These are phyloP conservation scores for Enteromius radiatus DNA, from an alignment of 2,797 vertebrate genomes.

Conservation along the genomic window DNA sequence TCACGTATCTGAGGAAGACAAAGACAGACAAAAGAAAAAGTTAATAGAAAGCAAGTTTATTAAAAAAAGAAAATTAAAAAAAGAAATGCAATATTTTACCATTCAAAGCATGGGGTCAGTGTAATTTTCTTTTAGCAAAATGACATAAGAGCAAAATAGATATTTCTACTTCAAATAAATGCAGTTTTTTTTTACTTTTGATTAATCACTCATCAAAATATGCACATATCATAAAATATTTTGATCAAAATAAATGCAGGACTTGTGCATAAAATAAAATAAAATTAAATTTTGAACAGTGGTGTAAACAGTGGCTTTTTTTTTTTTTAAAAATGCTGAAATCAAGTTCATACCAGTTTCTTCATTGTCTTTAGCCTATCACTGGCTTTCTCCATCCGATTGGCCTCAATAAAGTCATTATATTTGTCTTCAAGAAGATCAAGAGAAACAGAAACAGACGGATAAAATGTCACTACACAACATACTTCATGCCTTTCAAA, in stretches of 20 bases:
- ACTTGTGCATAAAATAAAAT: neutral
- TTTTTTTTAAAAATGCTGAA: neutral
- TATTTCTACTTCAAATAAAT: neutral
- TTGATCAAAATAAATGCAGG: neutral
- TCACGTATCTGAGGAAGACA: constrained; percentile 84
- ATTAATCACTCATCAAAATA: neutral
- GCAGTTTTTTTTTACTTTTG: neutral
- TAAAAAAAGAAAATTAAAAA: neutral
- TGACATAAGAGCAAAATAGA: neutral
- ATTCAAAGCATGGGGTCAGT: too few relatives aligned
- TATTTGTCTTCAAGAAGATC: constrained; percentile 85
- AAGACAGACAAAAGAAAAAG: neutral
- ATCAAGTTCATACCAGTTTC: constrained; percentile 83
- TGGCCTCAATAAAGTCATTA: constrained; percentile 96
- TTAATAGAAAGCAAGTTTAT: neutral
- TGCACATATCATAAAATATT: neutral
- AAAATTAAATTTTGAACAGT: neutral
- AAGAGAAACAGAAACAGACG: constrained; percentile 1
- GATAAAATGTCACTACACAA: neutral
- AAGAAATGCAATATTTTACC: neutral
- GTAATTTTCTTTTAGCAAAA: neutral
- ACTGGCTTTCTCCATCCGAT: constrained; percentile 88
- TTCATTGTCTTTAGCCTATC: constrained; percentile 92
- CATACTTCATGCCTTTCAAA: neutral
- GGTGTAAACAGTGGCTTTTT: neutral